Evolutionary conservation across 2,113 vertebrate species (phyloP), one percentile per base, ranked within the genome.

Genomic region (Narcine bancroftii): DNA sequence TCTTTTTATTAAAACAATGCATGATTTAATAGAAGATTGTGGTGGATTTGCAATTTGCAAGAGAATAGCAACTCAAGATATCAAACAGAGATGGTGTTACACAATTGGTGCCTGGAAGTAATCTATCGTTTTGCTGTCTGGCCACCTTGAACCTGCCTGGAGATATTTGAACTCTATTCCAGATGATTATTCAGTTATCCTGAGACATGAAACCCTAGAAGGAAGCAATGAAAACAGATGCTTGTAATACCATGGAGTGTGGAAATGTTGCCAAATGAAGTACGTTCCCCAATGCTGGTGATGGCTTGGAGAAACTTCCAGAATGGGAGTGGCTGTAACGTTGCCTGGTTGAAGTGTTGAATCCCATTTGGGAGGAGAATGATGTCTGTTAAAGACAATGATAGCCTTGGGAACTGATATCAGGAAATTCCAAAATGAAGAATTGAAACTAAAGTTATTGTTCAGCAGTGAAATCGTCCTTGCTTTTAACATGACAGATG

Each of bases 211-310:
- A 85, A 19, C 50, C 11, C 56, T 33, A 85, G 81, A 15, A 17
- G 81, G 50, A 85, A 85, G 81, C 50, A n/a, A n/a, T 85, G 50
- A 56, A 85, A 85, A 56, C 50, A 56, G n/a, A 85, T 85, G 77
- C 47, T 26, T 81, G 77, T 13, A 29, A 50, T 81, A 50, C 24
- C 17, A 77, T 24, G 15, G 42, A 45, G 39, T 21, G 19, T 39
- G 42, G 75, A 77, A 77, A 45, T 5, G 29, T 45, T 85, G 50
- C 47, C 81, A 85, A n/a, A 85, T 85, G 10, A 56, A 33, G 47
- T 56, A 56, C 33, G n/a, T 85, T 56, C 81, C 79, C 13, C 50
- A 19, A 13, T 56, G 81, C 50, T 53, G 81, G 5, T 85, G 29
- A 85, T 56, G 29, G 81, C 33, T 85, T 56, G 53, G 50, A 56